phyloP scores from a whole-genome alignment of 2,888 invertebrate genomes.

The Pandemis corylana region DNA sequence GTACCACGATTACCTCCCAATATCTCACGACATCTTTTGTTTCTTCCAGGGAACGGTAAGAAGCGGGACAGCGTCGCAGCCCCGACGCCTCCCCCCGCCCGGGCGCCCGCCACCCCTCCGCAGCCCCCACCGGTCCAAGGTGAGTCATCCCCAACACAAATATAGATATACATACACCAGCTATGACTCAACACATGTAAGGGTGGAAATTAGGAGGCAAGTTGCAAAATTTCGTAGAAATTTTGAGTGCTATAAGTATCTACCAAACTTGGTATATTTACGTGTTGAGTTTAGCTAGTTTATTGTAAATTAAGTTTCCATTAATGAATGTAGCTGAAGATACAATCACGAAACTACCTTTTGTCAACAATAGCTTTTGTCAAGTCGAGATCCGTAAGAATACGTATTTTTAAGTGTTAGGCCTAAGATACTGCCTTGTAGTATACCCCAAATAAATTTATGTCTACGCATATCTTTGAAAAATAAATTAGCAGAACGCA shows the following conservation, averaged over 20 bases:
- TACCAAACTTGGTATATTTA: background rate
- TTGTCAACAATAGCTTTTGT: too few relatives aligned
- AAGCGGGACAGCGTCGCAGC: slow-evolving; percentile 79
- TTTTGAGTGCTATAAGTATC: background rate
- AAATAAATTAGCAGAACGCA: background rate
- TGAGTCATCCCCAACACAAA: slow-evolving; percentile 64
- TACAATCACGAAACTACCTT: too few relatives aligned
- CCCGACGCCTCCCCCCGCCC: slow-evolving; percentile 65
- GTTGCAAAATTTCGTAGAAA: background rate
- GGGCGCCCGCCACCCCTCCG: slow-evolving; percentile 67
- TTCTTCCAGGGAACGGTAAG: slow-evolving; percentile 80
- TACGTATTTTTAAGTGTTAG: background rate
- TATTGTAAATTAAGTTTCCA: background rate
- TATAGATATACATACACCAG: background rate
- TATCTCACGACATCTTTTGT: slow-evolving; percentile 31
- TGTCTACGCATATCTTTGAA: background rate
- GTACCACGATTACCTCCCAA: background rate
- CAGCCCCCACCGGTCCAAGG: slow-evolving; percentile 69
- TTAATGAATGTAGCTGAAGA: too few relatives aligned
- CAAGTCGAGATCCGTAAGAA: too few relatives aligned
- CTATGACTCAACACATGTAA: slow-evolving; percentile 25
- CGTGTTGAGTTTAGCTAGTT: background rate
- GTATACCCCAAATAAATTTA: background rate
- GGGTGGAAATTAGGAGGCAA: background rate
- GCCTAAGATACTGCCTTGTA: background rate